phyloP scores from a whole-genome alignment of 2,797 vertebrate species.

The Premnoplex brunnescens region DNA sequence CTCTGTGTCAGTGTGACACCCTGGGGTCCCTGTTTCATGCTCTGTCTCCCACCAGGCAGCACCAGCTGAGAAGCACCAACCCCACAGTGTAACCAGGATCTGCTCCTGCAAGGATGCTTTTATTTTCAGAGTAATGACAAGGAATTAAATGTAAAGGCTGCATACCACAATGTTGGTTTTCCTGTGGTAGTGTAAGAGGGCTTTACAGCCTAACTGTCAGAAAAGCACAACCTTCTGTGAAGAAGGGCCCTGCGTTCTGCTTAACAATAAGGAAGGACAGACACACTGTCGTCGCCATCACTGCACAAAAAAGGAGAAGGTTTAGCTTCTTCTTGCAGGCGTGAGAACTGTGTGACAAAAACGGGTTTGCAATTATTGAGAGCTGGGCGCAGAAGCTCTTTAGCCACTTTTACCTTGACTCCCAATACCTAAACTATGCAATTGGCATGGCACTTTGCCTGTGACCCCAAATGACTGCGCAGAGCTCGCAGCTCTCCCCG shows the following conservation, averaged over 20 bases:
- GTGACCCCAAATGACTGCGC: rapidly evolving
- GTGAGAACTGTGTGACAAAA: rapidly evolving
- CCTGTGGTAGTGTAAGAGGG: rapidly evolving
- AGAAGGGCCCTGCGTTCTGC: neutral
- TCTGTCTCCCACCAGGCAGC: neutral
- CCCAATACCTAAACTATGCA: neutral
- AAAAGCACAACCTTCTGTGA: neutral
- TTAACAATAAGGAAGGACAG: rapidly evolving
- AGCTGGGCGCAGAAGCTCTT: neutral
- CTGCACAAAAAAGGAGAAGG: rapidly evolving
- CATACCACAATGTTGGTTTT: rapidly evolving
- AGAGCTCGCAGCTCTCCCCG: neutral
- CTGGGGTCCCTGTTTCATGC: rapidly evolving
- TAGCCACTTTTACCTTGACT: neutral
- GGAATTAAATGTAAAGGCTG: rapidly evolving
- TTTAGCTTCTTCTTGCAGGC: rapidly evolving
- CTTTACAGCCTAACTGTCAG: neutral
- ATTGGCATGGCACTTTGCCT: neutral
- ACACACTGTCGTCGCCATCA: rapidly evolving
- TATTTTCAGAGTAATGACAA: neutral
- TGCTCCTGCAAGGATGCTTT: neutral
- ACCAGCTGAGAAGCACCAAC: neutral
- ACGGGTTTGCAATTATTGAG: neutral
- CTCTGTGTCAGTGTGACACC: rapidly evolving
- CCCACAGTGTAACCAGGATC: rapidly evolving